Conservation (phyloP, 2,888 invertebrate species). For the Troglohyphantes excavatus region DNA sequence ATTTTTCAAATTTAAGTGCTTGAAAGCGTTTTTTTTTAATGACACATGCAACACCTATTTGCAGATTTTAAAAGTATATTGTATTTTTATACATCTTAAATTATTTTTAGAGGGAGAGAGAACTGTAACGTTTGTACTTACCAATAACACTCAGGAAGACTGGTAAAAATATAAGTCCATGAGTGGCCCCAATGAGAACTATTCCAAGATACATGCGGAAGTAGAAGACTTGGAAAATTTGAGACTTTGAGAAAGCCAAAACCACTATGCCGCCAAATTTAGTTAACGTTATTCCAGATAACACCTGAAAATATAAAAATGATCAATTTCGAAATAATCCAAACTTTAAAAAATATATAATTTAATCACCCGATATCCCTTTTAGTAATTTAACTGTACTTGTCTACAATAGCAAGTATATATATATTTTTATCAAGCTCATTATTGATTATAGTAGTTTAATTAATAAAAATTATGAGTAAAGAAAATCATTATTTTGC, state of each 20-base stretch:
- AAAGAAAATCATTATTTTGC: no score
- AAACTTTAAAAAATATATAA: no score
- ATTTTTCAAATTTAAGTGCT: no score
- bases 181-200: conserved; percentile 97
- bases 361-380: no score
- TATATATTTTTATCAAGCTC: no score
- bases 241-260: conserved; percentile 97
- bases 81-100: background rate
- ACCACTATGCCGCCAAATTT: conserved; percentile 97
- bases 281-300: conserved; percentile 98
- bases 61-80: background rate
- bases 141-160: conserved; percentile 98
- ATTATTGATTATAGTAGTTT: no score
- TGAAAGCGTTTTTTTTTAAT: no score
- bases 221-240: conserved; percentile 96
- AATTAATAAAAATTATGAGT: no score
- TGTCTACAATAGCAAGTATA: no score
- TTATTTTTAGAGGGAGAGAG: no score
- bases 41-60: background rate
- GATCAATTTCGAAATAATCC: no score
- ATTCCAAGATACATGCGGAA: conserved; percentile 99
- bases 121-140: conserved; percentile 54
- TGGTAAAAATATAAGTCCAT: conserved; percentile 98
- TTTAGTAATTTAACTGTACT: no score
- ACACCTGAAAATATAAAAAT: conserved; percentile 86